These are phyloP conservation scores for Cenopis cana DNA, from an alignment of 2,888 invertebrate genomes.

Conservation along the genomic window DNA sequence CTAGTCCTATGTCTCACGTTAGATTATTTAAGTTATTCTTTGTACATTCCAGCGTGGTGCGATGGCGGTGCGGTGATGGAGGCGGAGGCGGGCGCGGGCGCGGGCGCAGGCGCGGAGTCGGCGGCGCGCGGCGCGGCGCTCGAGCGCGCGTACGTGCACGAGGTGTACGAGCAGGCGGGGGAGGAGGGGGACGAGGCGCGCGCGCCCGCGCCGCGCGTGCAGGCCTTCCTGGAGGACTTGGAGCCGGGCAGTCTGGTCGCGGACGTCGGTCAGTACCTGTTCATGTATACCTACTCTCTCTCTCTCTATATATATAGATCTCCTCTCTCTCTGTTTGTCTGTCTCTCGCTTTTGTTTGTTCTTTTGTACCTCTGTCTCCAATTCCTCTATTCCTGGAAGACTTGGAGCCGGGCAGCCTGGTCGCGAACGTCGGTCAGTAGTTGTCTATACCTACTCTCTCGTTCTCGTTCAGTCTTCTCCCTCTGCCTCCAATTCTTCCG, in stretches of 20 bases:
- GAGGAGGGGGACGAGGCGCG: constrained; percentile 82
- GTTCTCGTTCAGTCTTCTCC: no score
- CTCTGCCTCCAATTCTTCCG: no score
- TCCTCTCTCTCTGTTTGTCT: no score
- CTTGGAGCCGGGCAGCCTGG: constrained; percentile 95
- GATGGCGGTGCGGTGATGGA: constrained; percentile 82
- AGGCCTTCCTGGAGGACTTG: constrained; percentile 93
- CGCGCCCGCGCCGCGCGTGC: constrained; percentile 88
- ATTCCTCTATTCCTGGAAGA: constrained; percentile 63
- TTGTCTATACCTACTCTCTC: not conserved
- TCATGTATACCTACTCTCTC: not conserved
- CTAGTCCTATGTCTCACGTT: no score
- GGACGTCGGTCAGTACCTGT: constrained; percentile 92
- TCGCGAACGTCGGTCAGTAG: constrained; percentile 95
- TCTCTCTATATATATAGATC: not conserved
- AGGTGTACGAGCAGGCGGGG: constrained; percentile 97
- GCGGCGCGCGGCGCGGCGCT: constrained; percentile 74
- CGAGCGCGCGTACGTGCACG: constrained; percentile 93
- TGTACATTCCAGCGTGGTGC: constrained; percentile 64
- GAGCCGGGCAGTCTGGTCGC: constrained; percentile 97
- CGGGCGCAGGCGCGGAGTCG: constrained; percentile 54
- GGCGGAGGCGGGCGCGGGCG: constrained; percentile 61
- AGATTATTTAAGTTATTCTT: not conserved
- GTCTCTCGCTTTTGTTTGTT: no score
- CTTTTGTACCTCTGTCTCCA: not conserved